phyloP scores from a whole-genome alignment of 2,797 vertebrate genomes.

The Crenichthys baileyi region DNA sequence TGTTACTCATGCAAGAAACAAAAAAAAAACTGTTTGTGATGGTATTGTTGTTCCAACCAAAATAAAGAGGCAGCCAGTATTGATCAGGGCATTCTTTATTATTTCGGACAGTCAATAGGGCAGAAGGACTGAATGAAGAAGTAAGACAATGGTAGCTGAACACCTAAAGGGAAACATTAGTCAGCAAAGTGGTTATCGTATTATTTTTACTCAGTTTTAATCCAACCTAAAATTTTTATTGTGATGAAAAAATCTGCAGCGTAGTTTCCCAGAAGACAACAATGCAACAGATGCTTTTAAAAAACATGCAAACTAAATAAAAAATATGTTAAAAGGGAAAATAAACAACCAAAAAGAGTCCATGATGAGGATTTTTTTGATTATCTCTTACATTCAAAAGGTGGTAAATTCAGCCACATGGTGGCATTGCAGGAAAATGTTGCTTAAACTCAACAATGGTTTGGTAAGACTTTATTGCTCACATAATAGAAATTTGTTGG shows the following conservation, averaged over 20 bases:
- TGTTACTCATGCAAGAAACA: background rate
- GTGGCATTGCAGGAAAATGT: constrained; percentile 11
- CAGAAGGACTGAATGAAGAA: background rate
- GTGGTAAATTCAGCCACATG: constrained; percentile 11
- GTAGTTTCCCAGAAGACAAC: background rate
- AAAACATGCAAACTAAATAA: background rate
- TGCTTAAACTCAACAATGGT: background rate
- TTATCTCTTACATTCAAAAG: background rate
- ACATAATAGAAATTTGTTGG: background rate
- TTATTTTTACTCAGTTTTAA: background rate
- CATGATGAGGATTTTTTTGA: background rate
- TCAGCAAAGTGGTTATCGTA: background rate
- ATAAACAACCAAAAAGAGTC: background rate
- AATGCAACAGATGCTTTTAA: background rate
- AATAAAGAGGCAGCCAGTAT: background rate
- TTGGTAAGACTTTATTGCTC: background rate
- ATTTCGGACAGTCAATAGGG: background rate
- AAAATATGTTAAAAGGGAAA: background rate
- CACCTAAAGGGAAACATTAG: background rate
- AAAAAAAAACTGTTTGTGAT: background rate
- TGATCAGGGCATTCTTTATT: background rate
- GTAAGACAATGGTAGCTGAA: background rate
- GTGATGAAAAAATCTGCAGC: background rate
- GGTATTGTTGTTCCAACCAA: background rate
- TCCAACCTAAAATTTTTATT: background rate